phyloP scores from a whole-genome alignment of 2,888 invertebrate species.

The Dicyrtoma fusca region DNA sequence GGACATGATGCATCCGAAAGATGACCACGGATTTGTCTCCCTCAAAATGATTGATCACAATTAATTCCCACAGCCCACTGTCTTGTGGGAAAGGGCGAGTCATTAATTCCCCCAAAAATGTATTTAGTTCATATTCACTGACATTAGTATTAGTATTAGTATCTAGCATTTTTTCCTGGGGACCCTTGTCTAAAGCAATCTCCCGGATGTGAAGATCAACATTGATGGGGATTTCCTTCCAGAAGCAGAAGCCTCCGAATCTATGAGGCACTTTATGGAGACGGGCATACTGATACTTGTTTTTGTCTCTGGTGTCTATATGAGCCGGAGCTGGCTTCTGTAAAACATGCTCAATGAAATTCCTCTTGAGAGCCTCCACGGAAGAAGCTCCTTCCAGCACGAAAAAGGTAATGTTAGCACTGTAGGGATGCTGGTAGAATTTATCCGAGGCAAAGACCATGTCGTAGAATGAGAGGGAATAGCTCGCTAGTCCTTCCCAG shows the following conservation, averaged over 20 bases:
- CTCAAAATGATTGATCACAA: conserved; percentile 33
- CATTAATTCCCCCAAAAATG: conserved; percentile 40
- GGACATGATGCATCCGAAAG: conserved; percentile 47
- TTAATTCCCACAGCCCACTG: conserved; percentile 41
- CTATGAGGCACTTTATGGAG: conserved; percentile 34
- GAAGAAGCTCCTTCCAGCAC: conserved; percentile 30
- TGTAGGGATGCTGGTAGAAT: conserved; percentile 40
- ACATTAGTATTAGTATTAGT: no score
- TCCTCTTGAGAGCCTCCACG: conserved; percentile 1
- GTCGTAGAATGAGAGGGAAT: conserved; percentile 46
- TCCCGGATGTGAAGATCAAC: conserved; percentile 28
- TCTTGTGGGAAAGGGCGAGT: conserved; percentile 35
- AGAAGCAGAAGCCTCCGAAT: conserved; percentile 44
- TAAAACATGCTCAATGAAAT: conserved; percentile 16
- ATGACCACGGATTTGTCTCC: conserved; percentile 38
- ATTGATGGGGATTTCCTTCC: conserved; percentile 38
- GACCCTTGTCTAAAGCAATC: no score
- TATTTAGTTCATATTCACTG: conserved; percentile 25
- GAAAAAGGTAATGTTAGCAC: conserved; percentile 40
- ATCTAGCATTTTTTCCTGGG: no score
- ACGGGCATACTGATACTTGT: conserved; percentile 7
- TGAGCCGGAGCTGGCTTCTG: background rate
- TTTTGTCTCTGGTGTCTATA: background rate
- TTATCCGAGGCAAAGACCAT: conserved; percentile 48
- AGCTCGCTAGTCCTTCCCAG: background rate